Evolutionary conservation across 2,113 vertebrate species (phyloP), one percentile per base, ranked within the genome.

Genomic region (Galemys pyrenaicus): DNA sequence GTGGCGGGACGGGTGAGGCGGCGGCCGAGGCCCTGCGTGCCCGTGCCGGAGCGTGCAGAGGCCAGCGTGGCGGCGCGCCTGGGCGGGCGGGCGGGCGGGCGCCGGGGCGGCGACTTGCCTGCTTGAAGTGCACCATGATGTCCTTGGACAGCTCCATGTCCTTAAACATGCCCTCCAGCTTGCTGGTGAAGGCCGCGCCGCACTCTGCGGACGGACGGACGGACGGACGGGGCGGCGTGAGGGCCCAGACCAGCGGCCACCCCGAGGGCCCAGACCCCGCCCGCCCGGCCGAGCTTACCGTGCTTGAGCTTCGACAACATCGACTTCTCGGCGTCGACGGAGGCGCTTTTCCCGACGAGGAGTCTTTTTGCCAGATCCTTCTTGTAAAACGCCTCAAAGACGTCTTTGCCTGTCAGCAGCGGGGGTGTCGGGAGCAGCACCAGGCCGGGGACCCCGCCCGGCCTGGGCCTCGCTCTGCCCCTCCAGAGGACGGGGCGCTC

Each of bases 91-190:
- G 2, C 58, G 9, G 9, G 9, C 44, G 44, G 44, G 44, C 54
- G 3, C 20, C 15, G 54, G 12, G 54, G 6, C 54, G 22, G 17
- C 17, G 68, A 94, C 6, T 78, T 98, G 98, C 98, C 98, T 99
- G 98, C 89, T 99, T 99, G 96, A 99, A 99, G 75, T 99, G 98
- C 58, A 99, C 96, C 98, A 99, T 99, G 94, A 99, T 97, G 89
- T 99, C 98, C 97, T 99, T 99, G 67, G 98, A 99, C 51, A 99
- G 98, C 73, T 99, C 98, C 98, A 99, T 99, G 96, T 99, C 98
- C 97, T 99, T 99, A 97, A 99, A 99, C 98, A 99, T 99, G 60
- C 98, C 98, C 91, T 99, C 98, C 92, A 99, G 92, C 97, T 99
- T 99, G 98, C 98, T 98, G 96, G 98, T 99, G 95, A 99, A 99